phyloP scores from a whole-genome alignment of 2,113 vertebrate genomes.

The Labrus mixtus region DNA sequence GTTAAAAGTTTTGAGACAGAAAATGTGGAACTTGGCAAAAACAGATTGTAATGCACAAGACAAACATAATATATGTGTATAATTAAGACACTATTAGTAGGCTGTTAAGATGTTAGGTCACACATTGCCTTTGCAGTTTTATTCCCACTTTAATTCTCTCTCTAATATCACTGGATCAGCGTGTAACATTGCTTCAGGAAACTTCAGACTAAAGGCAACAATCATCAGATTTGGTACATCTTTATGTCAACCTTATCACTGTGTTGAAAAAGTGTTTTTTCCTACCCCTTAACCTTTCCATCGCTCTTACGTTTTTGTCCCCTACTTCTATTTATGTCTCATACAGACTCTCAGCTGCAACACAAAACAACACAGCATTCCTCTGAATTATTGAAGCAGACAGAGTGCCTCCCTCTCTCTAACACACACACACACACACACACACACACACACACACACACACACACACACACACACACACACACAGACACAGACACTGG shows the following conservation, averaged over 20 bases:
- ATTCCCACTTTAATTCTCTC: not conserved
- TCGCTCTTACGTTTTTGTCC: not conserved
- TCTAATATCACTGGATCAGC: not conserved
- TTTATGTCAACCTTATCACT: constrained; percentile 27
- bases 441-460: no score
- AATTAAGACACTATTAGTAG: no score
- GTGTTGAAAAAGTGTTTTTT: not conserved
- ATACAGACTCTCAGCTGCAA: not conserved
- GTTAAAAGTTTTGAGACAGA: no score
- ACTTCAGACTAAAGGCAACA: not conserved
- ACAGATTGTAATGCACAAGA: no score
- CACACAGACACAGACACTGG: no score
- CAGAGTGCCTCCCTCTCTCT: not conserved
- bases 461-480: no score
- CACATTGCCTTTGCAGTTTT: not conserved
- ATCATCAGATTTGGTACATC: constrained; percentile 3
- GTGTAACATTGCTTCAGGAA: not conserved
- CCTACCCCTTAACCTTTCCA: not conserved
- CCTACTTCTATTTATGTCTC: not conserved
- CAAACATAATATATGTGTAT: no score
- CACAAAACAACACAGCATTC: constrained; percentile 30
- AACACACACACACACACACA: not conserved
- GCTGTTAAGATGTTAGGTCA: not conserved
- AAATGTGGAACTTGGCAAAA: no score
- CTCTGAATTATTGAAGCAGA: constrained; percentile 54